These are phyloP conservation scores for Parazoanthus darwini DNA, from an alignment of 92 coral and sea anemone species.

Conservation along the genomic window DNA sequence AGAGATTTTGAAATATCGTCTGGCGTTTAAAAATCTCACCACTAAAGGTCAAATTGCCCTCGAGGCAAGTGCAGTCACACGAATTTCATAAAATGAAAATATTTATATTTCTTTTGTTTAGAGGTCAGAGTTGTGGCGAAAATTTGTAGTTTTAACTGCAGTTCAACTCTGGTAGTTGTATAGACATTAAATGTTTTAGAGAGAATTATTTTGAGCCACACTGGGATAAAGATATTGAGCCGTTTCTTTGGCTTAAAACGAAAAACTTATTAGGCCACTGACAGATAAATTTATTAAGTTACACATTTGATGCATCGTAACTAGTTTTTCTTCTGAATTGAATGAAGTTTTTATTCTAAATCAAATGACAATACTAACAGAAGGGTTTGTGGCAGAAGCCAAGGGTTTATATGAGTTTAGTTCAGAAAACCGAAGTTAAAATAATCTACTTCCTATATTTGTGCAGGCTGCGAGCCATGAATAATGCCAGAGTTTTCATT, in stretches of 20 bases:
- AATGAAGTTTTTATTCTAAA: not conserved
- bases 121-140: not conserved
- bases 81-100: slow-evolving; percentile 9
- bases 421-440: not conserved
- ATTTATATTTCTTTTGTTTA: slow-evolving; percentile 21
- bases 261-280: not conserved
- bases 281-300: slow-evolving; percentile 12
- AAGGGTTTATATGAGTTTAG: not conserved
- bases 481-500: slow-evolving; percentile 9
- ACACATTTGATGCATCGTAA: not conserved
- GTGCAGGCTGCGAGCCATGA: slow-evolving; percentile 10
- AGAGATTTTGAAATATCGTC: slow-evolving; percentile 7
- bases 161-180: not conserved
- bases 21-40: slow-evolving; percentile 15
- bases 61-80: slow-evolving; percentile 1
- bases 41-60: slow-evolving; percentile 27
- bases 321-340: not conserved
- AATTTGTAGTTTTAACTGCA: not conserved
- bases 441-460: slow-evolving; percentile 25
- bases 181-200: not conserved
- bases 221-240: not conserved
- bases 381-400: not conserved
- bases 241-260: slow-evolving; percentile 18
- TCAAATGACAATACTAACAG: not conserved
- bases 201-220: not conserved